phyloP scores from a whole-genome alignment of 1,140 invertebrate species.

The Globodera rostochiensis region DNA sequence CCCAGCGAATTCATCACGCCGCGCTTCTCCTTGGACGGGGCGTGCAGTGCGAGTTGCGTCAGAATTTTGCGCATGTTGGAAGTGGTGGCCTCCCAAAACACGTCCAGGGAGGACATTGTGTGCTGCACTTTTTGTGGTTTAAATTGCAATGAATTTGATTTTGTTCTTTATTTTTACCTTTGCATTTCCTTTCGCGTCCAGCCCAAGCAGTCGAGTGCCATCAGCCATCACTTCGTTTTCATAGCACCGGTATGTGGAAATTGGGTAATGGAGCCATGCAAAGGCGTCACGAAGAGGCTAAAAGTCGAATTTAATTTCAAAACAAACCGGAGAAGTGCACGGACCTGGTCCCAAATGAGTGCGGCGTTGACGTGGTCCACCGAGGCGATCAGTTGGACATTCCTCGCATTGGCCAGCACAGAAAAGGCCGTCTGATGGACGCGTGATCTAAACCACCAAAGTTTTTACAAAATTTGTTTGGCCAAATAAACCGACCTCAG shows the following conservation, averaged over 20 bases:
- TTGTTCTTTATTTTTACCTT: background rate
- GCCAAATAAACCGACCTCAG: slow-evolving; percentile 19
- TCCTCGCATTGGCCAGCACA: background rate
- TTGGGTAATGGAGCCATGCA: slow-evolving; percentile 27
- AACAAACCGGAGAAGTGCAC: background rate
- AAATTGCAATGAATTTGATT: no score
- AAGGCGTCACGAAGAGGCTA: slow-evolving; percentile 33
- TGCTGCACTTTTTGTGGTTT: background rate
- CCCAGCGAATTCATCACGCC: slow-evolving; percentile 2
- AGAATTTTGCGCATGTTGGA: slow-evolving; percentile 39
- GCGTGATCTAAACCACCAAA: no score
- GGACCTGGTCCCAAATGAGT: slow-evolving; percentile 37
- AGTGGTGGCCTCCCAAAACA: slow-evolving; percentile 37
- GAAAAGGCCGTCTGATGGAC: background rate
- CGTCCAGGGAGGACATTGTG: slow-evolving; percentile 29
- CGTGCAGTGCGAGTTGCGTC: slow-evolving; percentile 35
- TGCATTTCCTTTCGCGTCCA: slow-evolving; percentile 9
- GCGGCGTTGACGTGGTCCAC: slow-evolving; percentile 37
- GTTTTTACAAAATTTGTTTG: background rate
- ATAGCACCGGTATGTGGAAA: slow-evolving; percentile 31
- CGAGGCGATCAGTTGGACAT: slow-evolving; percentile 26
- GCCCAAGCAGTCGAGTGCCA: slow-evolving; percentile 16
- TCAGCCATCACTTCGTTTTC: slow-evolving; percentile 18
- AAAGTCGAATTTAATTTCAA: slow-evolving; percentile 6
- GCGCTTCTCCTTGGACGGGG: slow-evolving; percentile 10